Evolutionary conservation across 2,888 invertebrate species (phyloP).

Genomic region (Drosophila austrosaltans): DNA sequence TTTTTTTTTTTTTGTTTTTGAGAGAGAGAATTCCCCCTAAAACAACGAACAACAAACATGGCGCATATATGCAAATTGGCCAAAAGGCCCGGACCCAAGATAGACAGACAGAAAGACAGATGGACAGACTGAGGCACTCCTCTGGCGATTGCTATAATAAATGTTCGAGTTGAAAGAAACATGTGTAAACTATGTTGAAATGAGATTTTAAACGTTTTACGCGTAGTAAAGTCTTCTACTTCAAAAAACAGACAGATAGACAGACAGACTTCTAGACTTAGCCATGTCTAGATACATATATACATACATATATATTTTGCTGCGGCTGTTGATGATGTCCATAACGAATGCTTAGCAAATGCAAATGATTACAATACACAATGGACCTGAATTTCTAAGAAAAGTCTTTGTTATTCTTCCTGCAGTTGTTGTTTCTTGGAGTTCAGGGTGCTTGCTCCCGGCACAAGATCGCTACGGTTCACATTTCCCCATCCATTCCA

Average conservation of each 20-base stretch:
- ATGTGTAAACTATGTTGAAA: constrained; percentile 72
- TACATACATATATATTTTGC: constrained; percentile 15
- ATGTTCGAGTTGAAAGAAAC: constrained; percentile 64
- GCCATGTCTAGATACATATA: constrained; percentile 51
- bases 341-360: constrained; percentile 54
- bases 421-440: constrained; percentile 34
- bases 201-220: constrained; percentile 65
- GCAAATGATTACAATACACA: constrained; percentile 56
- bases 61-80: constrained; percentile 41
- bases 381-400: constrained; percentile 56
- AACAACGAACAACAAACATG: constrained; percentile 35
- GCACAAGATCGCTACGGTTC: constrained; percentile 48
- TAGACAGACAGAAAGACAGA: background rate
- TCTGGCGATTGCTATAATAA: constrained; percentile 60
- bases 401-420: constrained; percentile 41
- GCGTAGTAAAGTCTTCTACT: constrained; percentile 25
- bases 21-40: constrained; percentile 70
- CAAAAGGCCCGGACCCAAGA: constrained; percentile 17
- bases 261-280: constrained; percentile 12
- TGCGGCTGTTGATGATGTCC: constrained; percentile 45
- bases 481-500: constrained; percentile 21
- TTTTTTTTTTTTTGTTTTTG: constrained; percentile 16
- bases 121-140: constrained; percentile 45
- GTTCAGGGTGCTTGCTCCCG: constrained; percentile 15
- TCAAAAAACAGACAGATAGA: constrained; percentile 25